These are phyloP conservation scores for Cataglyphis rosenhaueri DNA, from an alignment of 2,888 invertebrate genomes.

Conservation along the genomic window DNA sequence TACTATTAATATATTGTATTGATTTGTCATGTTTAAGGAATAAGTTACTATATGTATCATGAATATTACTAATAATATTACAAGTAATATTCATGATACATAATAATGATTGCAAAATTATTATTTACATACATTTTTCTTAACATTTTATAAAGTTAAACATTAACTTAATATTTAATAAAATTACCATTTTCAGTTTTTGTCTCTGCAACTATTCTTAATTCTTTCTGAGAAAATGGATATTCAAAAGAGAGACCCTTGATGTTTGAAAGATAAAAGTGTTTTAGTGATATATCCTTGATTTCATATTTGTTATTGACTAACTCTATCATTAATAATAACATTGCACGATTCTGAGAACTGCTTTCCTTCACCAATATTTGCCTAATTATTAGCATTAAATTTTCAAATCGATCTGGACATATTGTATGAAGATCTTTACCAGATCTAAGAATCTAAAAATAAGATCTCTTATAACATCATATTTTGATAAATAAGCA, in stretches of 20 bases:
- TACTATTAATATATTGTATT: neutral
- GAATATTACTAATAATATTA: neutral
- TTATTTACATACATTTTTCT: neutral
- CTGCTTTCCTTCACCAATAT: slow-evolving; percentile 81
- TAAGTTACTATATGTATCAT: neutral
- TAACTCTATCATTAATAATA: slow-evolving; percentile 85
- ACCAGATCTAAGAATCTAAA: slow-evolving; percentile 58
- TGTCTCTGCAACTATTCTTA: slow-evolving; percentile 9
- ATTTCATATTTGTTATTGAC: slow-evolving; percentile 82
- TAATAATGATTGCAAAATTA: neutral
- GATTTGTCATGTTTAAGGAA: neutral
- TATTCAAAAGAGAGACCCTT: slow-evolving; percentile 79
- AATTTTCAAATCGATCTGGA: slow-evolving; percentile 77
- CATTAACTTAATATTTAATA: neutral
- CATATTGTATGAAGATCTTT: slow-evolving; percentile 65
- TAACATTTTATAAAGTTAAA: neutral
- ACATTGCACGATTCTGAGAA: slow-evolving; percentile 82
- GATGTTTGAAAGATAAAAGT: slow-evolving; percentile 84
- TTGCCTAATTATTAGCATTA: slow-evolving; percentile 81
- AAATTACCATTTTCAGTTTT: slow-evolving; percentile 49
- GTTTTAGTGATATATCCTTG: slow-evolving; percentile 81
- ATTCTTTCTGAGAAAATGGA: slow-evolving; percentile 70
- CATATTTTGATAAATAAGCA: neutral
- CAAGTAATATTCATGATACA: no score
- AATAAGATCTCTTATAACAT: neutral